Evolutionary conservation across 2,797 vertebrate species (phyloP).

Genomic region (Poeciliopsis presidionis): DNA sequence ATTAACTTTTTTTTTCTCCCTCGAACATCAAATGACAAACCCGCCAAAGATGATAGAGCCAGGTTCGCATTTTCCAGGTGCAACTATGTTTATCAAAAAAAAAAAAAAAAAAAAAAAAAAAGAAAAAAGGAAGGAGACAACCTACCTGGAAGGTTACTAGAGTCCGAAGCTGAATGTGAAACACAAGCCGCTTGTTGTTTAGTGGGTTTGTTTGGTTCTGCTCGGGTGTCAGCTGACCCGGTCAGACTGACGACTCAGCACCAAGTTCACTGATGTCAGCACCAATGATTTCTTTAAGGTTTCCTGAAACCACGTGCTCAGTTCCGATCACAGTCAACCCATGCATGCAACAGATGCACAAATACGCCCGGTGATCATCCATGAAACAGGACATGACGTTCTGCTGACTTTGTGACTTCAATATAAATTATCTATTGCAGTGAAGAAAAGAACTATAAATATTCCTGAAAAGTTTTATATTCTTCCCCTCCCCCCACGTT

Average conservation of each 20-base stretch:
- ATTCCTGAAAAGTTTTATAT: neutral
- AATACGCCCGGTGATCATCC: neutral
- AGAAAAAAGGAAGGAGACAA: neutral
- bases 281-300: neutral
- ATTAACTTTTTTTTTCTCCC: neutral
- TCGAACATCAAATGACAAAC: neutral
- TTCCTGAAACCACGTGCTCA: conserved; percentile 22
- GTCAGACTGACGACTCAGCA: conserved; percentile 51
- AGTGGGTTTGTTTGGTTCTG: neutral
- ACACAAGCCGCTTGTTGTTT: neutral
- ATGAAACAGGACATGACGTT: neutral
- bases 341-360: neutral
- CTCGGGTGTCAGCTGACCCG: conserved; percentile 55
- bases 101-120: too few species aligned
- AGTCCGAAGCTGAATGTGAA: neutral
- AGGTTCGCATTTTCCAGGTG: too few species aligned
- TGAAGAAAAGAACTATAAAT: neutral
- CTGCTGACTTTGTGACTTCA: neutral
- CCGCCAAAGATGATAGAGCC: too few species aligned
- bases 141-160: conserved; percentile 22
- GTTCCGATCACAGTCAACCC: neutral
- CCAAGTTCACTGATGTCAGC: conserved; percentile 29
- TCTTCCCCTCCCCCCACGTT: too few species aligned
- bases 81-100: too few species aligned
- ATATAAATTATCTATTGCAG: neutral